These are phyloP conservation scores for Atta colombica DNA, from an alignment of 1,140 invertebrate genomes.

Conservation along the genomic window DNA sequence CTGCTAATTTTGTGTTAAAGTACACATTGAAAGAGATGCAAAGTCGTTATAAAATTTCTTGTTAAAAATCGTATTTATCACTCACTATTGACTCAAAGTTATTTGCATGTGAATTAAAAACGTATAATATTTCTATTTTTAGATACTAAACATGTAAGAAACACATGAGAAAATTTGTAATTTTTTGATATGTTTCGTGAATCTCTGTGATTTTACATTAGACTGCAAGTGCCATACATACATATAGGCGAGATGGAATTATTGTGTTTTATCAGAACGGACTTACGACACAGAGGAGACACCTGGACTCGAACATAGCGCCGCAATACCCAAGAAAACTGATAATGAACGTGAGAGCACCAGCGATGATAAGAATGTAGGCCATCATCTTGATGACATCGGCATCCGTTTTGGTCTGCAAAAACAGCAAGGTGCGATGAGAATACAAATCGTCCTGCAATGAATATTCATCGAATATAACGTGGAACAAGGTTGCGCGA, in stretches of 20 bases:
- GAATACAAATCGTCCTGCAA: conserved; percentile 15
- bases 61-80: background rate
- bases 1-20: background rate
- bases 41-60: background rate
- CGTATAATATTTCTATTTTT: background rate
- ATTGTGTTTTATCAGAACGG: conserved; percentile 63
- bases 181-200: background rate
- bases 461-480: conserved; percentile 20
- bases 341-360: conserved; percentile 93
- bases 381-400: conserved; percentile 89
- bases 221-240: background rate
- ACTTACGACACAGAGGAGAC: conserved; percentile 92
- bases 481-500: background rate
- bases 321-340: conserved; percentile 96
- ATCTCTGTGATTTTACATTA: background rate
- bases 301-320: conserved; percentile 93
- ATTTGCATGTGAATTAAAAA: background rate
- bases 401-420: conserved; percentile 80
- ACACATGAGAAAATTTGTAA: background rate
- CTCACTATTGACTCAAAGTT: background rate
- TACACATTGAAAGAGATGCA: background rate
- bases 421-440: conserved; percentile 63
- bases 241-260: background rate
- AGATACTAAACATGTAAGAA: background rate
- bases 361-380: conserved; percentile 92